A percentile compares a stretch with the other conserved stretches of the same genome.
phyloP scores from a whole-genome alignment of 1,140 invertebrate species.

The Prorops nasuta region DNA sequence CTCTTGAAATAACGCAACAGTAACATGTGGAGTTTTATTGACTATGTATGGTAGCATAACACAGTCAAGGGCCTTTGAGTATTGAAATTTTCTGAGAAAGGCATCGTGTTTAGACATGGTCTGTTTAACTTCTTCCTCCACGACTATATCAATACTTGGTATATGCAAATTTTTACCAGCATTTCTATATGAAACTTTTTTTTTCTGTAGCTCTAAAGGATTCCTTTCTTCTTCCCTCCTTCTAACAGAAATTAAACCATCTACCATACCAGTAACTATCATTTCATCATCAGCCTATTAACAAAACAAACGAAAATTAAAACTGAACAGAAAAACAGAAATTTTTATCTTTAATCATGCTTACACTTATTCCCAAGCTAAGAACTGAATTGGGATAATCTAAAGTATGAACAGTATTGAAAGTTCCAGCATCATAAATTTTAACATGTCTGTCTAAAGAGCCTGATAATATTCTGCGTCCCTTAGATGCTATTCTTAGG shows the following conservation, averaged over 20 bases:
- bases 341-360: constrained; percentile 29
- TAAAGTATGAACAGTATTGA: constrained; percentile 84
- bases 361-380: constrained; percentile 77
- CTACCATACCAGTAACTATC: constrained; percentile 87
- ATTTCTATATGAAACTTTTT: constrained; percentile 58
- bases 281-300: constrained; percentile 79
- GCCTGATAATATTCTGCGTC: constrained; percentile 80
- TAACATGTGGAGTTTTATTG: constrained; percentile 71
- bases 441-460: constrained; percentile 93
- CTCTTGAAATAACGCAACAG: constrained; percentile 81
- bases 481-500: constrained; percentile 74
- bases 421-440: constrained; percentile 86
- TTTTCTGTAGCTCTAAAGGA: constrained; percentile 47
- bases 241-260: constrained; percentile 84
- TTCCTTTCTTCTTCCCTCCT: constrained; percentile 66
- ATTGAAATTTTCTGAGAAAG: constrained; percentile 77
- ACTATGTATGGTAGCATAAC: constrained; percentile 65
- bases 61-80: constrained; percentile 75
- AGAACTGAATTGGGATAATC: constrained; percentile 89
- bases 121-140: constrained; percentile 53
- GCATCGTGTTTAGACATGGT: constrained; percentile 65
- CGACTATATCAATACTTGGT: constrained; percentile 56
- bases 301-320: constrained; percentile 2
- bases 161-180: constrained; percentile 56
- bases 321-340: constrained; percentile 3